Evolutionary conservation across 2,888 invertebrate genomes (phyloP), one percentile per base, ranked within the genome.

Genomic region (Halocaridina rubra): DNA sequence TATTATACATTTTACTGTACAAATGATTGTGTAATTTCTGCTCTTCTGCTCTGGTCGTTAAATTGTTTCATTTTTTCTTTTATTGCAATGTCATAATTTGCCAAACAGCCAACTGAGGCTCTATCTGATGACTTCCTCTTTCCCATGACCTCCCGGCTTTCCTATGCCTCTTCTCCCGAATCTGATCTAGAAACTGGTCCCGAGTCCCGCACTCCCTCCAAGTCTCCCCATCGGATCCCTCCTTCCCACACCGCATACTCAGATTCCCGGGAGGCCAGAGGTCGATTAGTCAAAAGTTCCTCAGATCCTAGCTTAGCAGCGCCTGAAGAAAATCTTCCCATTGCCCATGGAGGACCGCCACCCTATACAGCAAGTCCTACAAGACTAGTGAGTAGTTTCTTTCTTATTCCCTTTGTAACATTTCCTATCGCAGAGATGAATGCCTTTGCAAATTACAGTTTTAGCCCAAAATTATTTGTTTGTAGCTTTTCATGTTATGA

Each of bases 71-170:
- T 69, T 27, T 19, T 29, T 69, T 7, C 10, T 46, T 13, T 13
- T 46, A 16, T 46, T 61, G 74, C 33, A 27, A 27, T 27, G 33
- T 30, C 19, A 30, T 33, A 30, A 32, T 69, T 24, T 72, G 74
- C 32, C 32, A 77, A 92, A 91, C 93, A 98, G 97, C 97, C 98
- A 91, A 97, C 97, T 91, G 97, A 98, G 92, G 96, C 97, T 91
- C 93, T 98, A 91, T 97, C 97, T 90, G 98, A 99, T 92, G 98
- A 99, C 94, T 98, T 98, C 94, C 95, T 98, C 91, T 98, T 98
- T 94, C 98, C 98, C 91, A 98, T 98, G 98, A 96, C 96, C 89
- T 96, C 96, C 90, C 95, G 97, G 91, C 93, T 98, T 89, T 98
- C 98, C 90, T 98, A 97, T 92, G 97, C 97, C 89, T 97, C 97